Percentiles rank a stretch among this genome's conserved stretches.
These are phyloP conservation scores for Lathronympha strigana DNA, from an alignment of 2,888 invertebrate genomes.

Conservation along the genomic window DNA sequence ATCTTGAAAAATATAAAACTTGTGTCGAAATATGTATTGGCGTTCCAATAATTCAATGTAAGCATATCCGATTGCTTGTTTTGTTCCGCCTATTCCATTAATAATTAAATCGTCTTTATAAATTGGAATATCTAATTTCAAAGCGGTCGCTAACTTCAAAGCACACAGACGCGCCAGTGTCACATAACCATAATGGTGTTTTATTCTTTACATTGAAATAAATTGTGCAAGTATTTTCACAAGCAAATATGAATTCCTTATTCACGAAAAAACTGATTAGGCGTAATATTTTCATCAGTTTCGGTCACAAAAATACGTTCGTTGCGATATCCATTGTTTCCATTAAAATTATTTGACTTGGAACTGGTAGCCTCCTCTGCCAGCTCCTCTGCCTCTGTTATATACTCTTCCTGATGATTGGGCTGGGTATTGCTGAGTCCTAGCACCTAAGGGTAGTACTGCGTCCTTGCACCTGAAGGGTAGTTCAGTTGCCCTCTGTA, in stretches of 20 bases:
- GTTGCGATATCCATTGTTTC: conserved; percentile 15
- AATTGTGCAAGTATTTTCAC: conserved; percentile 2
- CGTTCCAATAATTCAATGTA: conserved; percentile 4
- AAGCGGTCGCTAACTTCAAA: too few relatives aligned
- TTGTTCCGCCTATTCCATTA: conserved; percentile 13
- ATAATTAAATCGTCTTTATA: too few relatives aligned
- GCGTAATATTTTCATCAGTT: background rate
- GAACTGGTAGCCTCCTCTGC: conserved; percentile 8
- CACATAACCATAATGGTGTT: conserved; percentile 8
- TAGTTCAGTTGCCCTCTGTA: background rate
- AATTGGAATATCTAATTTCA: too few relatives aligned
- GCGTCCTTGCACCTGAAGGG: background rate
- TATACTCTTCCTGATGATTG: background rate
- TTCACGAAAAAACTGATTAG: conserved; percentile 19
- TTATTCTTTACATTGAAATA: conserved; percentile 6
- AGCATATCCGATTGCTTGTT: conserved; percentile 11
- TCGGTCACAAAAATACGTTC: conserved; percentile 5
- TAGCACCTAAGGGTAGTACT: background rate
- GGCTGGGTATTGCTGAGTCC: too few relatives aligned
- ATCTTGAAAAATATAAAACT: conserved; percentile 8
- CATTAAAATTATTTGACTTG: conserved; percentile 3
- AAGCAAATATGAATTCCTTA: conserved; percentile 16
- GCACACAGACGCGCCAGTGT: conserved; percentile 10
- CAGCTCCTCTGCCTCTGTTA: background rate
- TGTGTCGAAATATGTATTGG: conserved; percentile 1